A percentile compares a stretch with the other conserved stretches of the same genome.
These are phyloP conservation scores for Loriculus beryllinus DNA, from an alignment of 2,797 vertebrate species.

Conservation along the genomic window DNA sequence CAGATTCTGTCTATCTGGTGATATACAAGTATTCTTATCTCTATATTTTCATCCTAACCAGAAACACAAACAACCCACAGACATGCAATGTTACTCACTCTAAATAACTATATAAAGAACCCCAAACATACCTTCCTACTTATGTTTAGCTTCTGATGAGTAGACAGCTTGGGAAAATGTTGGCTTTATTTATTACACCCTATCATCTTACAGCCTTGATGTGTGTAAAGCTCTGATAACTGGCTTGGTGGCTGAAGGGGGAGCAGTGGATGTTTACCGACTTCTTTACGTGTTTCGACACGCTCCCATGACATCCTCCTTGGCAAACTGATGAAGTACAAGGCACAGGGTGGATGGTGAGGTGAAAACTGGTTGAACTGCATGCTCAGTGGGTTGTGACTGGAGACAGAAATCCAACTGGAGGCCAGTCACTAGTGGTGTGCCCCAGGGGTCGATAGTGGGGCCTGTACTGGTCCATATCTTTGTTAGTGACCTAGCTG, in stretches of 20 bases:
- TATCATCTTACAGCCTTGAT: background rate
- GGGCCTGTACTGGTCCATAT: background rate
- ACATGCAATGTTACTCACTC: accelerated
- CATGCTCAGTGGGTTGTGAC: background rate
- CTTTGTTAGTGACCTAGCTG: background rate
- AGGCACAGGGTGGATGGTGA: background rate
- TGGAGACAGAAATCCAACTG: background rate
- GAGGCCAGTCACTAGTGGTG: background rate
- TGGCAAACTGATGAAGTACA: background rate
- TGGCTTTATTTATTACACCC: background rate
- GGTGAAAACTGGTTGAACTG: background rate
- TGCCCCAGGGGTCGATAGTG: background rate
- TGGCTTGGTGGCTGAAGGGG: background rate
- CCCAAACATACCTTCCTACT: background rate
- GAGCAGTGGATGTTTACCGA: background rate
- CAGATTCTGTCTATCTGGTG: background rate
- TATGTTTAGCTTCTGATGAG: background rate
- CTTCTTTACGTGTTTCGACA: background rate
- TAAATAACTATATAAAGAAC: background rate
- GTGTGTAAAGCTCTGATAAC: background rate
- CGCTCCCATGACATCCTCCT: background rate
- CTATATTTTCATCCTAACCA: background rate
- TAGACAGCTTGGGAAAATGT: background rate
- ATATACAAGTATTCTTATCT: background rate
- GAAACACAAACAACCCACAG: background rate